phyloP scores from a whole-genome alignment of 2,888 invertebrate genomes.

The Caenorhabditis sp. region DNA sequence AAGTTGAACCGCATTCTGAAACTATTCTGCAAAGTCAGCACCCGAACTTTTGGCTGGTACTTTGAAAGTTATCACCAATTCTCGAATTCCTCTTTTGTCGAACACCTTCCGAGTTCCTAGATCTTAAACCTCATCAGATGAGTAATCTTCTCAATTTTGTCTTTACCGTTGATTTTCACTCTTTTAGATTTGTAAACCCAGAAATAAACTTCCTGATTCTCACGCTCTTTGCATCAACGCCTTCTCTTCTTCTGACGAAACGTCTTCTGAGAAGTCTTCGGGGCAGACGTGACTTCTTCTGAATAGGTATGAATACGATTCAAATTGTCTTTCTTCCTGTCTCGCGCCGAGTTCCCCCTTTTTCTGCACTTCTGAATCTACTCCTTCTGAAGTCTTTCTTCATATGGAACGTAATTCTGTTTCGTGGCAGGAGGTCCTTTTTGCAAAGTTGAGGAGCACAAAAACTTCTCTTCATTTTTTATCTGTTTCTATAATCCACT shows the following conservation, averaged over 20 bases:
- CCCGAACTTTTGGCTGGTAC: too few relatives aligned
- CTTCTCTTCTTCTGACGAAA: slow-evolving; percentile 6
- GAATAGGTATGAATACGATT: slow-evolving; percentile 45
- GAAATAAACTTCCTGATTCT: slow-evolving; percentile 42
- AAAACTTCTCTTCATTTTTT: not conserved
- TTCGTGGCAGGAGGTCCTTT: slow-evolving; percentile 2
- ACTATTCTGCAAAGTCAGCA: too few relatives aligned
- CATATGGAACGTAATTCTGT: slow-evolving; percentile 18
- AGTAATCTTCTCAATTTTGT: not conserved
- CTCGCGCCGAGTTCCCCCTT: slow-evolving; percentile 4
- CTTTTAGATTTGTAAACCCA: slow-evolving; percentile 18
- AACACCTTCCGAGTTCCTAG: too few relatives aligned
- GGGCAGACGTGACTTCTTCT: slow-evolving; percentile 28
- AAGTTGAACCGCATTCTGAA: too few relatives aligned
- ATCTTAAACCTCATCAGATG: not conserved
- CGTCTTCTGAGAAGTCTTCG: slow-evolving; percentile 11
- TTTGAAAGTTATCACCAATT: too few relatives aligned
- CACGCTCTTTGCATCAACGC: slow-evolving; percentile 33
- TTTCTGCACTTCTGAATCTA: slow-evolving; percentile 9
- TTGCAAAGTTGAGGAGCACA: not conserved
- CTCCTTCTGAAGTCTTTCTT: not conserved
- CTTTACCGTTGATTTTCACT: slow-evolving; percentile 19
- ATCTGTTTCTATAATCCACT: slow-evolving; percentile 7
- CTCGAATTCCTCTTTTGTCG: too few relatives aligned
- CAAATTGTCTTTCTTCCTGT: slow-evolving; percentile 31